Conservation (phyloP, 2,113 vertebrate genomes). For the Zootoca vivipara region DNA sequence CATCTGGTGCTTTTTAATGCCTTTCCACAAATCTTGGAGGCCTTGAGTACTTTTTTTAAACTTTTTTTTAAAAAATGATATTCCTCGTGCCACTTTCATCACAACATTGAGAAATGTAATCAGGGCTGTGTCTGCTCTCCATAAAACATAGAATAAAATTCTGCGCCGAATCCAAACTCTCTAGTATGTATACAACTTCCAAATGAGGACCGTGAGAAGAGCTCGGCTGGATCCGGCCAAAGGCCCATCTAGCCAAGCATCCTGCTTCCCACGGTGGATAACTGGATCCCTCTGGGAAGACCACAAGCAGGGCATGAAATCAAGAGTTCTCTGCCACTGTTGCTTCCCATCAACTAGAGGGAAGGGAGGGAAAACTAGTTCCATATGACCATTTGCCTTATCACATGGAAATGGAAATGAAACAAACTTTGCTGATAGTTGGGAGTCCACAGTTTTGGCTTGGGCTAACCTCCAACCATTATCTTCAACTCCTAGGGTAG, state of each 20-base stretch:
- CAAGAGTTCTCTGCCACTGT: not conserved
- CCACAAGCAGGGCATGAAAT: not conserved
- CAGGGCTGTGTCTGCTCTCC: not conserved
- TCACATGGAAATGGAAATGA: not conserved
- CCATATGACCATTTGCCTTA: not conserved
- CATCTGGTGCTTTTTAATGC: not conserved
- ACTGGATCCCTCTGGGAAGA: not conserved
- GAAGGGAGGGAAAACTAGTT: not conserved
- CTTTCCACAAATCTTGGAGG: not conserved
- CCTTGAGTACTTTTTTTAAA: not conserved
- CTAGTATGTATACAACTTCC: not conserved
- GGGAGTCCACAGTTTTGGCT: not conserved
- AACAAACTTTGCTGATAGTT: not conserved
- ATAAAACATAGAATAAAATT: not conserved
- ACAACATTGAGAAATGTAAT: not conserved
- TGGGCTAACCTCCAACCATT: not conserved
- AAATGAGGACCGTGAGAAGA: not conserved
- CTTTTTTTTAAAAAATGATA: not conserved
- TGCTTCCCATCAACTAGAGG: not conserved
- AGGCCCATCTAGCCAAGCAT: not conserved
- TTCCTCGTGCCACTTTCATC: not conserved
- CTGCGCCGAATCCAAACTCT: not conserved
- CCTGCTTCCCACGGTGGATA: not conserved
- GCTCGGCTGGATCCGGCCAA: not conserved
- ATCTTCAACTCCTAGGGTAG: not conserved